A percentile compares a stretch with the other conserved stretches of the same genome.
phyloP scores from a whole-genome alignment of 2,113 vertebrate species.

The Lasiurus cinereus region DNA sequence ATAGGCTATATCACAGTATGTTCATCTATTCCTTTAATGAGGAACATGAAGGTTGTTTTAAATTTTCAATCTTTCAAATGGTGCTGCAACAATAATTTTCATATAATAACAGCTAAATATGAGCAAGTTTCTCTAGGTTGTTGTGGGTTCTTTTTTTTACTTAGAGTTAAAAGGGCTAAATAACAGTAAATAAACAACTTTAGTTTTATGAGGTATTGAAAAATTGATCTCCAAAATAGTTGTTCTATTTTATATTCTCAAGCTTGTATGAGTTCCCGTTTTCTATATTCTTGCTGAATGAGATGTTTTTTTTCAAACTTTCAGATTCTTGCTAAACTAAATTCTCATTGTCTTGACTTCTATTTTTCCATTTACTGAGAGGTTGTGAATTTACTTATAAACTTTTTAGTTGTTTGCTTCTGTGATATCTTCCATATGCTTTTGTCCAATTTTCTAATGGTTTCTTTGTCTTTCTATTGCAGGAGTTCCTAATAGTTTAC shows the following conservation, averaged over 20 bases:
- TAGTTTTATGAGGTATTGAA: not conserved
- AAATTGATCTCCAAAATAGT: not conserved
- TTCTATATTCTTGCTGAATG: slow-evolving; percentile 5
- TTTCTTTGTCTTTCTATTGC: slow-evolving; percentile 13
- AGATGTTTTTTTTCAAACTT: not conserved
- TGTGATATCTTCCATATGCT: not conserved
- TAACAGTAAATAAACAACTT: slow-evolving; percentile 1
- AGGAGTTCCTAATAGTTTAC: not conserved
- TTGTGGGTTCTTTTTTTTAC: not conserved
- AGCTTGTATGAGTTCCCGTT: not conserved
- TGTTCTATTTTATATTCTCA: not conserved
- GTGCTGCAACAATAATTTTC: not conserved
- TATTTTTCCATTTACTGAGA: not conserved
- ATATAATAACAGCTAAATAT: not conserved
- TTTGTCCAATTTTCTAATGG: not conserved
- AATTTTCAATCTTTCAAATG: slow-evolving; percentile 8
- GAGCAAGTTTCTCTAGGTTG: not conserved
- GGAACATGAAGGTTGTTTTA: not conserved
- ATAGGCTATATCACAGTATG: not conserved
- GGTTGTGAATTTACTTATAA: not conserved
- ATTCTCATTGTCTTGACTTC: not conserved
- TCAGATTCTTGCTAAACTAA: slow-evolving; percentile 19
- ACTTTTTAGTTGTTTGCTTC: not conserved
- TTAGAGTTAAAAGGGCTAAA: slow-evolving; percentile 30
- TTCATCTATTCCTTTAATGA: not conserved